phyloP scores from a whole-genome alignment of 1,140 invertebrate genomes.

The Formica selysi region DNA sequence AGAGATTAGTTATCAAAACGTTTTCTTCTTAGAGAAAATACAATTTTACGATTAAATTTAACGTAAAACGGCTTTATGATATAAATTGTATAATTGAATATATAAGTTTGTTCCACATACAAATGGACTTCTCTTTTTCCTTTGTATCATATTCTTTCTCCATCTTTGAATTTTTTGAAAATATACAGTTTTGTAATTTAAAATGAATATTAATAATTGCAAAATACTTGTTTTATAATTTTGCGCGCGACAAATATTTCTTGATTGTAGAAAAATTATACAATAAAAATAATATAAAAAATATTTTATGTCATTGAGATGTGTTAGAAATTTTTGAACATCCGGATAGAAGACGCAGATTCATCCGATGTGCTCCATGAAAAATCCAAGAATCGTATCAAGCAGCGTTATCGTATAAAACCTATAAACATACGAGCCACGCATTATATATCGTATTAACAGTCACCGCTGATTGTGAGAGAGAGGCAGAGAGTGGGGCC shows the following conservation, averaged over 20 bases:
- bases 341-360: background rate
- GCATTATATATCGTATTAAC: background rate
- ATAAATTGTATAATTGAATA: background rate
- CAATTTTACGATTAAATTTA: background rate
- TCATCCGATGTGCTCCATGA: background rate
- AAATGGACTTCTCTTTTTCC: background rate
- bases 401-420: background rate
- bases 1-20: background rate
- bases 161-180: background rate
- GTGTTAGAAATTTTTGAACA: background rate
- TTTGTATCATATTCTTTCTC: background rate
- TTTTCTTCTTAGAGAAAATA: background rate
- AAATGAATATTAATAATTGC: background rate
- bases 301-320: background rate
- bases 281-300: background rate
- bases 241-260: background rate
- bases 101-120: background rate
- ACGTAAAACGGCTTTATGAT: background rate
- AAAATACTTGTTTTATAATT: background rate
- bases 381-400: background rate
- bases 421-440: background rate
- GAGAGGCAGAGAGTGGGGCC: conserved; percentile 59
- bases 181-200: background rate
- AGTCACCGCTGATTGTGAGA: background rate
- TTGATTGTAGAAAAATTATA: conserved; percentile 1